Evolutionary conservation across 2,888 invertebrate genomes (phyloP).

Genomic region (Ennomos fuscantarius): DNA sequence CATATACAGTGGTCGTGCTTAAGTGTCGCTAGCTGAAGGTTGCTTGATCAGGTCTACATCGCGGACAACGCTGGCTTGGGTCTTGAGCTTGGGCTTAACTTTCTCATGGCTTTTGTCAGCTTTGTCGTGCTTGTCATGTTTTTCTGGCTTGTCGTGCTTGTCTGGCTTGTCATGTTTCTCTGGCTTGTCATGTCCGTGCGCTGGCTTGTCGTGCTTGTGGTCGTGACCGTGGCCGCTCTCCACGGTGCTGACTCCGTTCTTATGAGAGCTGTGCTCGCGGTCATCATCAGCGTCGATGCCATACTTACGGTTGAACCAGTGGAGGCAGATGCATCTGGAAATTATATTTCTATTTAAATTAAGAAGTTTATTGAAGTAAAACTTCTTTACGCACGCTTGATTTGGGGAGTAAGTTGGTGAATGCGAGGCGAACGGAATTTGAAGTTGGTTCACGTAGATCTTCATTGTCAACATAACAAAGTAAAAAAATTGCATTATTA

Average conservation of each 20-base stretch:
- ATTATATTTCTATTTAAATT: background rate
- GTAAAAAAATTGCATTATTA: too few relatives aligned
- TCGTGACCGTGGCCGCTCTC: constrained; percentile 60
- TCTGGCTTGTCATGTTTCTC: constrained; percentile 38
- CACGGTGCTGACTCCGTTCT: constrained; percentile 79
- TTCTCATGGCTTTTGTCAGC: constrained; percentile 6
- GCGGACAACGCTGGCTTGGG: constrained; percentile 79
- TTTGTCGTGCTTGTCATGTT: constrained; percentile 39
- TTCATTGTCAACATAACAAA: too few relatives aligned
- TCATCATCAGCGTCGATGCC: constrained; percentile 73
- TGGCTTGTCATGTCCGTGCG: constrained; percentile 32
- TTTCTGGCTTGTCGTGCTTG: constrained; percentile 36
- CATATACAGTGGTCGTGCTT: constrained; percentile 50
- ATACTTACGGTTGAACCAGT: constrained; percentile 83
- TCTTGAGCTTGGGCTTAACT: constrained; percentile 65
- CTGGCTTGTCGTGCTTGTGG: constrained; percentile 25
- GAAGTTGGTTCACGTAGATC: too few relatives aligned
- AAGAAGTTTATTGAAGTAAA: too few relatives aligned
- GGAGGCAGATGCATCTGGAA: constrained; percentile 87
- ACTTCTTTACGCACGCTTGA: too few relatives aligned
- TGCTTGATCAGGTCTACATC: constrained; percentile 86
- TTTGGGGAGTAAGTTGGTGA: too few relatives aligned
- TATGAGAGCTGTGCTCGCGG: constrained; percentile 73
- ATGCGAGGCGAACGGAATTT: too few relatives aligned
- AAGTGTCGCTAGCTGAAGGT: constrained; percentile 78